Percentiles rank a stretch among this genome's conserved stretches.
These are phyloP conservation scores for Scomber japonicus DNA, from an alignment of 2,113 vertebrate genomes.

Conservation along the genomic window DNA sequence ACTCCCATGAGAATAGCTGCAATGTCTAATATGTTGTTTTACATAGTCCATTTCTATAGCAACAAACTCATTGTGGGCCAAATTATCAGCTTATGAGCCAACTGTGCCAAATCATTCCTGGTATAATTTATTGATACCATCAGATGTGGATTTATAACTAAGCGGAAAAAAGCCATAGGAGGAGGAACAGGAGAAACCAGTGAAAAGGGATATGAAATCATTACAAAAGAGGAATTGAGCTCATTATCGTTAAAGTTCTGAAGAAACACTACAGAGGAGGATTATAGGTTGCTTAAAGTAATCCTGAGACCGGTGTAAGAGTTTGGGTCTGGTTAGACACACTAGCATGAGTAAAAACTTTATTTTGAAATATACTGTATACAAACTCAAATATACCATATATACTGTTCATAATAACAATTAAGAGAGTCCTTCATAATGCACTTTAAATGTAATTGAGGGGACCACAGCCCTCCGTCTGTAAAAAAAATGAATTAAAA, in stretches of 20 bases:
- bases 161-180: not conserved
- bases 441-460: no score
- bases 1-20: not conserved
- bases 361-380: not conserved
- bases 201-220: constrained; percentile 53
- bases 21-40: not conserved
- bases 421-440: no score
- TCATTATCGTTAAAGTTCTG: not conserved
- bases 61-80: not conserved
- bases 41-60: not conserved
- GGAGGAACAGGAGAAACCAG: not conserved
- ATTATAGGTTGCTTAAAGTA: not conserved
- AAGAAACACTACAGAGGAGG: rapidly evolving
- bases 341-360: not conserved
- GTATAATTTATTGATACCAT: not conserved
- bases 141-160: not conserved
- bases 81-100: not conserved
- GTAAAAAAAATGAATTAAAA: no score
- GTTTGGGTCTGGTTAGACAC: not conserved
- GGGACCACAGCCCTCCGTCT: no score
- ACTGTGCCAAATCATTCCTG: not conserved
- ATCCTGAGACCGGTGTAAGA: not conserved
- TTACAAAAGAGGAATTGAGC: constrained; percentile 35
- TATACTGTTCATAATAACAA: not conserved
- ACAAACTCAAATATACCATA: not conserved